Percentiles rank a stretch among this genome's conserved stretches.
Evolutionary conservation across 2,888 invertebrate genomes (phyloP).

Genomic region (Nasonovia ribisnigri): DNA sequence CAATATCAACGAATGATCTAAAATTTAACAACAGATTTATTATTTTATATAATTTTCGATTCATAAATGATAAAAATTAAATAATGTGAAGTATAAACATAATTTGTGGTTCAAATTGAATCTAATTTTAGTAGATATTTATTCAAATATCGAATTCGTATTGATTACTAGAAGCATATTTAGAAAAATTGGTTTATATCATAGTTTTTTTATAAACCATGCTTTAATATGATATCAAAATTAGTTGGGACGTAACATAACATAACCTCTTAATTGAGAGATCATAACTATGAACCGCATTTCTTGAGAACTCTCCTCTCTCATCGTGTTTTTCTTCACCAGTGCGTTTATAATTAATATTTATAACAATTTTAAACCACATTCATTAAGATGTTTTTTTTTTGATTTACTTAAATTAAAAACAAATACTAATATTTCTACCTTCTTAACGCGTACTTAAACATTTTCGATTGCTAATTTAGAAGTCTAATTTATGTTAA

Average conservation of each 20-base stretch:
- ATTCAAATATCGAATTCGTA: not conserved
- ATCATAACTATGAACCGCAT: not conserved
- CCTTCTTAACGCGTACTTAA: not conserved
- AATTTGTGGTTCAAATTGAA: not conserved
- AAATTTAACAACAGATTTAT: not conserved
- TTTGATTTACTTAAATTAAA: not conserved
- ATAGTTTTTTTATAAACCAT: not conserved
- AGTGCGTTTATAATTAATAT: not conserved
- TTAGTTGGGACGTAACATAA: not conserved
- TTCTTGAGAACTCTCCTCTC: not conserved
- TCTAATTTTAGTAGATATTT: not conserved
- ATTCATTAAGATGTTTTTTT: not conserved
- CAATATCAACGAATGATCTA: not conserved
- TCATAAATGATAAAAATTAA: not conserved
- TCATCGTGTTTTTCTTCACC: not conserved
- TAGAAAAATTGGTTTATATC: not conserved
- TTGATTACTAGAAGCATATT: not conserved
- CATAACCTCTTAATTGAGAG: not conserved
- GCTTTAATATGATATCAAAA: not conserved
- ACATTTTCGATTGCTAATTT: not conserved
- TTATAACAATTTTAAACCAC: not conserved
- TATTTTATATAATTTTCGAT: not conserved
- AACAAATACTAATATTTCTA: not conserved
- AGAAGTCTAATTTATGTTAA: not conserved
- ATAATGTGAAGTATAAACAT: not conserved